Evolutionary conservation across 1,140 invertebrate genomes (phyloP), one percentile per base, ranked within the genome.

Genomic region (Maconellicoccus hirsutus): DNA sequence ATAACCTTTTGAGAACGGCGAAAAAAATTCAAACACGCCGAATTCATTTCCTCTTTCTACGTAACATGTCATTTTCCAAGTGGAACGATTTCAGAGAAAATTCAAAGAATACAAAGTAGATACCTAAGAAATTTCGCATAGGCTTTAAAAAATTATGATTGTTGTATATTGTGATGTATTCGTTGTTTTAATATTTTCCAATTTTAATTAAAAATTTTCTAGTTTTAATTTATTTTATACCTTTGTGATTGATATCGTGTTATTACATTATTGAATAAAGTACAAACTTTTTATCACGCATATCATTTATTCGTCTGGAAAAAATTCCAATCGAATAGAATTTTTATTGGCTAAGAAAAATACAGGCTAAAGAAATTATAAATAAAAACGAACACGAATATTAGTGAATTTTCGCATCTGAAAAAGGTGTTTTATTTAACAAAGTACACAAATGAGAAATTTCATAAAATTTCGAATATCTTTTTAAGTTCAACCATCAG

Each of bases 401-500:
- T 52, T 52, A 52, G n/a, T 52, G 16, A 52, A 52, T 16, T 52
- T 52, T 52, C 42, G 42, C 42, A 3, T 52, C n/a, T 8, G 42
- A 3, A 33, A 33, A 52, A 52, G 42, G 42, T 52, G n/a, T 52
- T 19, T 3, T 19, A 52, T 16, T 52, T 16, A 52, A 52, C n/a
- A 52, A 52, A 16, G 10, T 8, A 52, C 6, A 8, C 10, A 16
- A 52, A 52, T 16, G n/a, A 8, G 10, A 52, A 52, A 52, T 70
- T 74, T 82, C 91, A 98, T 76, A 98, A 85, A 81, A 99, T 99
- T 80, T 97, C 87, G 84, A 99, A 98, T 73, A 92, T 81, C 81
- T 98, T 99, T 83, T 99, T 99, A 77, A 99, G 82, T 82, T 99
- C 95, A 59, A 98, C 89, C 88, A 99, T 97, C 59, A 99, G 81